Conservation (phyloP, 2,113 vertebrate genomes). For the Catharus fuscescens region DNA sequence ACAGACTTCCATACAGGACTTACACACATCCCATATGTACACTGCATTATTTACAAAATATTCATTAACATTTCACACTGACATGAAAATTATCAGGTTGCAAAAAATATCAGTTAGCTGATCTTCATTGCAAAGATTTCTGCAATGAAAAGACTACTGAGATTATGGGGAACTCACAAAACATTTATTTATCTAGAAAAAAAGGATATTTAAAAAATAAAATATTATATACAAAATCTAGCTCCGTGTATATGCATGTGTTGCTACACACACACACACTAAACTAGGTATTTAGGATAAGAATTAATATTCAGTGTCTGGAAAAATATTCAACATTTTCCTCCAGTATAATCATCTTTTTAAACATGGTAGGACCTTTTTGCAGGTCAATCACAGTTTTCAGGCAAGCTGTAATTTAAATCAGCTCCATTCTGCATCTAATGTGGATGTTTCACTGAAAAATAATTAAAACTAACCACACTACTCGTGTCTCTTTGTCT, state of each 20-base stretch:
- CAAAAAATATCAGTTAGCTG: neutral
- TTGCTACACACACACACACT: neutral
- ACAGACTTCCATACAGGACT: neutral
- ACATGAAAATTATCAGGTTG: neutral
- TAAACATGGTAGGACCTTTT: conserved; percentile 45
- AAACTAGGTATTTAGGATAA: neutral
- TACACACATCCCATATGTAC: neutral
- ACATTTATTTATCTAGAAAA: neutral
- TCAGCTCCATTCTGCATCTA: conserved; percentile 46
- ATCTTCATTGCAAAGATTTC: neutral
- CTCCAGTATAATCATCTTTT: conserved; percentile 45
- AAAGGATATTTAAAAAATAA: neutral
- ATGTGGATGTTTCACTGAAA: conserved; percentile 38
- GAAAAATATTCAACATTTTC: conserved; percentile 21
- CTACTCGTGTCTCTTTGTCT: neutral
- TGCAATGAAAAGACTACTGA: neutral
- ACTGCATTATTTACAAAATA: neutral
- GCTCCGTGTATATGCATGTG: neutral
- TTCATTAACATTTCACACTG: neutral
- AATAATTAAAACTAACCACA: conserved; percentile 54
- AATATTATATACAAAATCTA: neutral
- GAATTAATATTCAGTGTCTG: conserved; percentile 24
- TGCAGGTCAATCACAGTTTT: conserved; percentile 57
- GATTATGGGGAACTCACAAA: neutral
- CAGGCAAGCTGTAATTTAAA: conserved; percentile 67